Base-by-base conservation (phyloP, 1,140 invertebrate species). In the Andrena cerasifolii region DNA sequence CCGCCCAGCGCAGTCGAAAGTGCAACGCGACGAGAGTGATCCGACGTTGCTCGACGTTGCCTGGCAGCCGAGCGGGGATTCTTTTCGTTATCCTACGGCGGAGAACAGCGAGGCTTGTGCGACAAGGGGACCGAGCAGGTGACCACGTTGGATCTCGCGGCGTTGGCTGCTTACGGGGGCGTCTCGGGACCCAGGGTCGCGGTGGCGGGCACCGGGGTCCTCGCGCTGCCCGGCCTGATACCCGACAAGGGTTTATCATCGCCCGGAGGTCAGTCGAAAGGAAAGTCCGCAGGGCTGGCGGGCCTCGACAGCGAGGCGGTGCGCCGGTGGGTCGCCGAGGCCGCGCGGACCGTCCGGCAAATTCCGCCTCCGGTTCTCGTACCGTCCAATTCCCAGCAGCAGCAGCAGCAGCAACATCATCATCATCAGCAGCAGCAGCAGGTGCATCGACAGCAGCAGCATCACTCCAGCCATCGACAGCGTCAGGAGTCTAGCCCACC, bases 221-320 rank as follows among this genome's bases (percentile, higher is more conserved):
- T 92, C 67, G 90, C 90, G 83, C 87, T 91, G 76, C 87, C 90
- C 85, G 89, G 90, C 85, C 78, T 91, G 86, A 90, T 91, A 87
- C 88, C 89, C 88, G 90, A 91, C 63, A 90, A 91, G 84, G 89
- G 89, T 88, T 88, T 90, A 88, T 87, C 86, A 84, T 86, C 86
- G 85, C 85, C 86, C 79, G 86, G 83, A 66, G 79, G 83, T 79
- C 89, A 90, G 86, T 87, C 86, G 36, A 91, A 91, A 54, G 77
- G 79, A 70, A 91, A 91, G 89, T 88, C 89, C 82, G 90, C 91
- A 92, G 91, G 91, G 85, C 89, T 92, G 91, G 92, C 91, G 91
- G 91, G 91, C 84, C 90, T 93, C 73, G 91, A 93, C 83, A 92
- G 90, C 84, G 91, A 93, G 86, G 91, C 90, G 89, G 90, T 93